Evolutionary conservation across 2,888 invertebrate species (phyloP).

Genomic region (Dasypogon diadema): DNA sequence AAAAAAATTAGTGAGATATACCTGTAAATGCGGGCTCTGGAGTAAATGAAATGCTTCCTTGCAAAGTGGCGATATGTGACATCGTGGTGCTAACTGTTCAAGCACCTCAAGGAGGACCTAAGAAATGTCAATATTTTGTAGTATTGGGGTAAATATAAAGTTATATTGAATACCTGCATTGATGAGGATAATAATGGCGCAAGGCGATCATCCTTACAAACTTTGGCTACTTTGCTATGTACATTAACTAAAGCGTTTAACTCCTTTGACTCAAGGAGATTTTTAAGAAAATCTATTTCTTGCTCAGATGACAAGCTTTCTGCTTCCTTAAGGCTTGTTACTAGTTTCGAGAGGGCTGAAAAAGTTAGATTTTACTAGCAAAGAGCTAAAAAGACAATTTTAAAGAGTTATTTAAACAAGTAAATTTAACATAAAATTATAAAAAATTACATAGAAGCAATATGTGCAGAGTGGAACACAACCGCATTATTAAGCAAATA

Average conservation of each 20-base stretch:
- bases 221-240: slow-evolving; percentile 88
- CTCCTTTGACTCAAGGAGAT: slow-evolving; percentile 86
- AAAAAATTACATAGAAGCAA: too few species aligned
- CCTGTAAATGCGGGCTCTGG: slow-evolving; percentile 90
- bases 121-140: too few species aligned
- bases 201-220: slow-evolving; percentile 86
- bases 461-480: too few species aligned
- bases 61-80: slow-evolving; percentile 78
- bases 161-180: slow-evolving; percentile 69
- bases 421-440: too few species aligned
- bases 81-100: slow-evolving; percentile 78
- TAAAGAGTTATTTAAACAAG: too few species aligned
- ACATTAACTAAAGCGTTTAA: slow-evolving; percentile 91
- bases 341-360: slow-evolving; percentile 82
- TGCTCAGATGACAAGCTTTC: slow-evolving; percentile 82
- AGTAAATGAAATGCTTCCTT: slow-evolving; percentile 84
- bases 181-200: slow-evolving; percentile 87
- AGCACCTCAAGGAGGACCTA: slow-evolving; percentile 84
- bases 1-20: too few species aligned
- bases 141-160: too few species aligned
- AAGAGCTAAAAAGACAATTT: too few species aligned
- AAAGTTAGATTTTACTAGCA: too few species aligned
- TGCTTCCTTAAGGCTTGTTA: slow-evolving; percentile 86
- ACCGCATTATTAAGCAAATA: too few species aligned
- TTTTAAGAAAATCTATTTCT: slow-evolving; percentile 87